A percentile compares a stretch with the other conserved stretches of the same genome.
Evolutionary conservation across 23 tunicate genomes (phyloP).

Genomic region (Styela plicata): DNA sequence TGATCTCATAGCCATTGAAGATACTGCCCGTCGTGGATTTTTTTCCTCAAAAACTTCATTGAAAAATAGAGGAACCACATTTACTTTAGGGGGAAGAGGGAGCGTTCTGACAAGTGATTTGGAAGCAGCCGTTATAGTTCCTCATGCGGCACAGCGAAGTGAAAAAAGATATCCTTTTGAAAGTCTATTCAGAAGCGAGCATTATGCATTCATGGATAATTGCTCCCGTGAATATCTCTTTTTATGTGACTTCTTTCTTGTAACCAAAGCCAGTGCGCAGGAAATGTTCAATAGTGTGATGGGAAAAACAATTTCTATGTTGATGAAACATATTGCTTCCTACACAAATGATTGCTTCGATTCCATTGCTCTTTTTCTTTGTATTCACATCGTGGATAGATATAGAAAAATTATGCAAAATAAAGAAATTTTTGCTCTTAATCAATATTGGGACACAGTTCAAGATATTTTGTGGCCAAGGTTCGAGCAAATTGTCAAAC

Average conservation of each 20-base stretch:
- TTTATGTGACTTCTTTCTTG: constrained; percentile 87
- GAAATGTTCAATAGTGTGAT: constrained; percentile 73
- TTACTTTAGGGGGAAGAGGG: constrained; percentile 70
- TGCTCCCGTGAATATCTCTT: constrained; percentile 85
- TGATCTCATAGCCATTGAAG: constrained; percentile 85
- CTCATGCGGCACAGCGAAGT: constrained; percentile 84
- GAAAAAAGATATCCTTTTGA: constrained; percentile 77
- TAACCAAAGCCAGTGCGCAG: constrained; percentile 48
- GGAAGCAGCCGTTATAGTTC: constrained; percentile 87
- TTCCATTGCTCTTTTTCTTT: constrained; percentile 75
- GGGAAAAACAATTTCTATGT: constrained; percentile 68
- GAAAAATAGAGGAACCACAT: constrained; percentile 70
- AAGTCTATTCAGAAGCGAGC: constrained; percentile 73
- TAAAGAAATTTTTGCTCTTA: constrained; percentile 63
- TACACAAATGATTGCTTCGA: constrained; percentile 73
- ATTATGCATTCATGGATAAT: constrained; percentile 75
- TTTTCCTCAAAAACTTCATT: constrained; percentile 63
- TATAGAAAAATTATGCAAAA: constrained; percentile 69
- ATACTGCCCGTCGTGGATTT: constrained; percentile 68
- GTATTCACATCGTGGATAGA: constrained; percentile 80
- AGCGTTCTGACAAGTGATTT: constrained; percentile 43
- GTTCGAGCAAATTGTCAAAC: constrained; percentile 65
- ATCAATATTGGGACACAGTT: constrained; percentile 78
- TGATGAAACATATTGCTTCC: constrained; percentile 72
- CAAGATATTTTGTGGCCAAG: constrained; percentile 91